Conservation (phyloP, 2,797 vertebrate species). For the Phataginus tetradactyla region DNA sequence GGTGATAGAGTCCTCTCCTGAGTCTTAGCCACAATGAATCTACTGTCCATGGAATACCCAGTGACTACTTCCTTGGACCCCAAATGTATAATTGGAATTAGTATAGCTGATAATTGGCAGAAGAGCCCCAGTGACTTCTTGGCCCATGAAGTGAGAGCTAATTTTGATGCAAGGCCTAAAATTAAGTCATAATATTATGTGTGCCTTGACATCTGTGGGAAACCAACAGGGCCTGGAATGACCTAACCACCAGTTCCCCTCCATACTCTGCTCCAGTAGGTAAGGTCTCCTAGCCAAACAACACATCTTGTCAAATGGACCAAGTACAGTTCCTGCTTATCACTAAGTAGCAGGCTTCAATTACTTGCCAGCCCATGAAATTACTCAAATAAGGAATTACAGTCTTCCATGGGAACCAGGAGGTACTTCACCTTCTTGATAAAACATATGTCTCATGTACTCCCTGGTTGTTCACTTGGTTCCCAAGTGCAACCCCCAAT, state of each 20-base stretch:
- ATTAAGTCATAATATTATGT: background rate
- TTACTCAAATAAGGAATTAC: background rate
- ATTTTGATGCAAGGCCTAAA: background rate
- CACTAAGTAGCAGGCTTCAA: background rate
- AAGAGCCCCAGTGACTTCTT: background rate
- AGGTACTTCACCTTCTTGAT: background rate
- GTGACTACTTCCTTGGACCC: background rate
- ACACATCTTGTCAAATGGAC: background rate
- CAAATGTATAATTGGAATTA: background rate
- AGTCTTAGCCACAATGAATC: background rate
- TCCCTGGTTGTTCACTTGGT: background rate
- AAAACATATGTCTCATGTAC: background rate
- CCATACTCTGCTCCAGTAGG: background rate
- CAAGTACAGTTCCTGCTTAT: background rate
- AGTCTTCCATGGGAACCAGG: background rate
- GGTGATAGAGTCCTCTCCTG: background rate
- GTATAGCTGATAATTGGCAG: background rate
- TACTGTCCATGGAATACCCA: background rate
- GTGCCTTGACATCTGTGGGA: background rate
- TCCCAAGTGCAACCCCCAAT: background rate
- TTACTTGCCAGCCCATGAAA: background rate
- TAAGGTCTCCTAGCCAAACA: background rate
- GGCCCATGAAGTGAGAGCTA: background rate
- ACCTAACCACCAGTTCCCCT: background rate
- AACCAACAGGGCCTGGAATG: background rate